Evolutionary conservation across 2,888 invertebrate species (phyloP).

Genomic region (Troides helena): DNA sequence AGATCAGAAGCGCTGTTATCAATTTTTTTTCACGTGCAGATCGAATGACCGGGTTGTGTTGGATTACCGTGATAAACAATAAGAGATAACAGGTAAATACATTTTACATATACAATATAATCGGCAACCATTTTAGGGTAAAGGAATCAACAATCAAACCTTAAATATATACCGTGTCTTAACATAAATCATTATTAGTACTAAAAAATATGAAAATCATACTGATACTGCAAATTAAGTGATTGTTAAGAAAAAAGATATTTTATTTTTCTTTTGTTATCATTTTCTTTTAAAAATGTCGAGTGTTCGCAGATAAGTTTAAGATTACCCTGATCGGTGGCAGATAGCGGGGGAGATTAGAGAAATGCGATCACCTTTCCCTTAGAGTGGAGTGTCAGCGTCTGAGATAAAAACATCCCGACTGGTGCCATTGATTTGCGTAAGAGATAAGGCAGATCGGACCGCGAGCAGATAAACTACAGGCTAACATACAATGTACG

Average conservation of each 20-base stretch:
- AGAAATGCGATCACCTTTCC: slow-evolving; percentile 19
- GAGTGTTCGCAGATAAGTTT: slow-evolving; percentile 1
- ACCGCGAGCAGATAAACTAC: slow-evolving; percentile 4
- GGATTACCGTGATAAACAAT: slow-evolving; percentile 11
- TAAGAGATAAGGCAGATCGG: slow-evolving; percentile 23
- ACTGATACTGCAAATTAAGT: too few species aligned
- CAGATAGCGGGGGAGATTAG: slow-evolving; percentile 20
- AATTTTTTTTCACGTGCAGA: slow-evolving; percentile 4
- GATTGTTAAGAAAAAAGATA: too few species aligned
- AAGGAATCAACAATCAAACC: too few species aligned
- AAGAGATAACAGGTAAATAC: slow-evolving; percentile 1
- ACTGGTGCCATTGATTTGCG: slow-evolving; percentile 13
- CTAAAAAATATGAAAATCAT: too few species aligned
- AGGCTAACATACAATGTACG: not conserved
- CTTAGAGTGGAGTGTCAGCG: slow-evolving; percentile 3
- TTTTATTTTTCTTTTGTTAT: too few species aligned
- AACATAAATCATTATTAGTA: too few species aligned
- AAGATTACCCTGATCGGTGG: slow-evolving; percentile 13
- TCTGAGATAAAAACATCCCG: slow-evolving; percentile 15
- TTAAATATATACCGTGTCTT: too few species aligned
- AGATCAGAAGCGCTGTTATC: slow-evolving; percentile 9
- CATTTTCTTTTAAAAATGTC: not conserved
- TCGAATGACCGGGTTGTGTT: slow-evolving; percentile 15
- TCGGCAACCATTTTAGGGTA: slow-evolving; percentile 1
- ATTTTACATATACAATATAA: not conserved